These are phyloP conservation scores for Clarias pachynema DNA, from an alignment of 2,797 vertebrate genomes.

Conservation along the genomic window DNA sequence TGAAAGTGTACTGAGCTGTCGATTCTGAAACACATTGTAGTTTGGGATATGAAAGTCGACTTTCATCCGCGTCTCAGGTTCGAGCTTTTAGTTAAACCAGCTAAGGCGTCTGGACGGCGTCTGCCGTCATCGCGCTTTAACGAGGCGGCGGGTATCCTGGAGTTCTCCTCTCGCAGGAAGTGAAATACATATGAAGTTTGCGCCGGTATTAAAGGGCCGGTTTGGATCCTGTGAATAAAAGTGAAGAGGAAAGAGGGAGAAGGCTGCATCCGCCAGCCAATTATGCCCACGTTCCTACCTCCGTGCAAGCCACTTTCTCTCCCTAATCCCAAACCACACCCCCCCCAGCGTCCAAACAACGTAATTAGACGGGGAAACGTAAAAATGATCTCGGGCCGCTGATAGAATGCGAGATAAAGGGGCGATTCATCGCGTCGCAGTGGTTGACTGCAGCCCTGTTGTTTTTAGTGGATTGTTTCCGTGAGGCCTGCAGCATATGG, in stretches of 20 bases:
- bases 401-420: slow-evolving; percentile 56
- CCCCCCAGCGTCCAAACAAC: slow-evolving; percentile 46
- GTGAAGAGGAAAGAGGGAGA: slow-evolving; percentile 14
- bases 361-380: slow-evolving; percentile 57
- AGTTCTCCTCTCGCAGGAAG: slow-evolving; percentile 17
- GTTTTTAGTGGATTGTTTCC: slow-evolving; percentile 66
- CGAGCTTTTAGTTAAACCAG: slow-evolving; percentile 36
- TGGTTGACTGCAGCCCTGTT: slow-evolving; percentile 61
- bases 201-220: slow-evolving; percentile 34
- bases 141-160: slow-evolving; percentile 1
- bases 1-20: slow-evolving; percentile 4
- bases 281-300: slow-evolving; percentile 36
- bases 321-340: slow-evolving; percentile 49
- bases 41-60: slow-evolving; percentile 35
- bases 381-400: slow-evolving; percentile 48
- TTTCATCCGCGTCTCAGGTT: slow-evolving; percentile 40
- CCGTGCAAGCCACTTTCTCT: slow-evolving; percentile 42
- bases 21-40: neutral
- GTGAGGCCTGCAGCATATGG: slow-evolving; percentile 63
- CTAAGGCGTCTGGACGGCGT: slow-evolving; percentile 29
- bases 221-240: slow-evolving; percentile 2
- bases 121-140: slow-evolving; percentile 30
- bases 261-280: slow-evolving; percentile 29
- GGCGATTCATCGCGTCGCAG: slow-evolving; percentile 59
- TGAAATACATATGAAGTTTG: slow-evolving; percentile 36